Percentiles rank a stretch among this genome's conserved stretches.
Conservation (phyloP, 1,140 invertebrate species). For the Berghia stephanieae region DNA sequence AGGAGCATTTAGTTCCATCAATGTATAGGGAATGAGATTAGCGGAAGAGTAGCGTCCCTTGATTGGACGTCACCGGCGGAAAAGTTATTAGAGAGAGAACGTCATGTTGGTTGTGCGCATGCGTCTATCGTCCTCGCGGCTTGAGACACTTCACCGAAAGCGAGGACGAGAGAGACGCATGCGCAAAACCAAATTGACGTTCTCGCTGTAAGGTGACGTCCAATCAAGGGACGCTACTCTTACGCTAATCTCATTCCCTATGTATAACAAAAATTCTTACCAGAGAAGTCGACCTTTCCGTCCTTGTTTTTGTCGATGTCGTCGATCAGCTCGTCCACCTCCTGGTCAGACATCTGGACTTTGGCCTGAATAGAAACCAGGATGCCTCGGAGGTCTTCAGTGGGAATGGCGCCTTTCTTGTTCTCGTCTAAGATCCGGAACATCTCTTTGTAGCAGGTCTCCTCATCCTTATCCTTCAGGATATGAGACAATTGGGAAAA, state of each 20-base stretch:
- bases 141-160: conserved; percentile 17
- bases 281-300: conserved; percentile 38
- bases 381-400: conserved; percentile 35
- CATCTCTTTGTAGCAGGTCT: conserved; percentile 44
- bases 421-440: conserved; percentile 39
- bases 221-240: no score
- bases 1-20: no score
- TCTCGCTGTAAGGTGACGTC: no score
- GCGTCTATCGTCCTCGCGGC: conserved; percentile 1
- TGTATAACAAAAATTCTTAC: conserved; percentile 24
- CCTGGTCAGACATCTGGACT: conserved; percentile 40
- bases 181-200: no score
- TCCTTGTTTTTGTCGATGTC: conserved; percentile 43
- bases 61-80: no score
- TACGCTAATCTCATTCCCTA: neutral
- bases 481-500: conserved; percentile 36
- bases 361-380: conserved; percentile 32
- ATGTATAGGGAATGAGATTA: no score
- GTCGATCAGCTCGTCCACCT: conserved; percentile 39
- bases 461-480: conserved; percentile 37
- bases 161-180: neutral
- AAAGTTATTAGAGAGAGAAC: neutral
- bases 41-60: no score
- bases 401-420: conserved; percentile 34
- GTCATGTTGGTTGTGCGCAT: neutral